Conservation (phyloP, 2,797 vertebrate species). For the Eupleurogrammus muticus region DNA sequence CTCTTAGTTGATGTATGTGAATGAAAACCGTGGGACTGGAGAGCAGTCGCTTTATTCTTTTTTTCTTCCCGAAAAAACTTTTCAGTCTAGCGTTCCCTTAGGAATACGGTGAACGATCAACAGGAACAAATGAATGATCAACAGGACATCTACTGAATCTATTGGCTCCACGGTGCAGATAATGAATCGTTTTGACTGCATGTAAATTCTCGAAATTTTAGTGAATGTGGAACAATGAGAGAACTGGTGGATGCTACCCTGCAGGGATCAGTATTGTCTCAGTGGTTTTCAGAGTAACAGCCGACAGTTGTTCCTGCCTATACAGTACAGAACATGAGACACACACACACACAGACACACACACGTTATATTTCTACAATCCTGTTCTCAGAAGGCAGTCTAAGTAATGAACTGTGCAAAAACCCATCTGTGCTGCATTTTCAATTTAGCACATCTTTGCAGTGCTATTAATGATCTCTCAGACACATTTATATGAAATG, state of each 20-base stretch:
- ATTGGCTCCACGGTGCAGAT: background rate
- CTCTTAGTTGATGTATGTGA: background rate
- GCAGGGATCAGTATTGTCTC: constrained; percentile 22
- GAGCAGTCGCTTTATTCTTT: background rate
- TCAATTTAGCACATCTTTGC: constrained; percentile 48
- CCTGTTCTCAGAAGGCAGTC: constrained; percentile 49
- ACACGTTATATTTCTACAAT: constrained; percentile 40
- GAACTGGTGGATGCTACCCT: constrained; percentile 24
- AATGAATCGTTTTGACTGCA: constrained; percentile 18
- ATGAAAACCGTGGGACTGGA: constrained; percentile 3
- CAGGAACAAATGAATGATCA: constrained; percentile 8
- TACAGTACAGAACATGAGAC: constrained; percentile 28
- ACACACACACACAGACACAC: constrained; percentile 21
- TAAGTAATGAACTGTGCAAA: constrained; percentile 73
- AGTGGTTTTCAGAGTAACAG: constrained; percentile 14
- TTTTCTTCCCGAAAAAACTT: constrained; percentile 5
- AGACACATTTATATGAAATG: constrained; percentile 39
- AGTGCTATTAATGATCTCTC: constrained; percentile 52
- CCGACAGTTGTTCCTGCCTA: constrained; percentile 12
- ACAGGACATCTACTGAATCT: background rate
- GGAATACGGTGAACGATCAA: background rate
- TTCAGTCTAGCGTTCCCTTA: background rate
- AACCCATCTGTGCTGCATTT: constrained; percentile 71
- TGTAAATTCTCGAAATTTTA: background rate
- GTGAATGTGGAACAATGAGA: constrained; percentile 19